These are phyloP conservation scores for Canis aureus DNA, from an alignment of 2,113 vertebrate genomes.

Conservation along the genomic window DNA sequence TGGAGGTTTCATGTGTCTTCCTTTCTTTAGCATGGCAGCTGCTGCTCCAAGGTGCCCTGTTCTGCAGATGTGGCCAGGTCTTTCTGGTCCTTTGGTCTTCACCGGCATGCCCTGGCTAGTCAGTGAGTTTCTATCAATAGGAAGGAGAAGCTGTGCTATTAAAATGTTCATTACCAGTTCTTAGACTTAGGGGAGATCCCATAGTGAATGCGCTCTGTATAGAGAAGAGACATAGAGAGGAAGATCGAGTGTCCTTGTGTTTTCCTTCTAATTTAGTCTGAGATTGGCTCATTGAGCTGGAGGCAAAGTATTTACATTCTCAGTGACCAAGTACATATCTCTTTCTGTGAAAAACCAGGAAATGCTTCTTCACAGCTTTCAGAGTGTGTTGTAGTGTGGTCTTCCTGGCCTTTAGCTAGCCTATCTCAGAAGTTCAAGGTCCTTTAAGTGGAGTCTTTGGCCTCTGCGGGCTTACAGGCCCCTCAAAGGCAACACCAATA, in stretches of 20 bases:
- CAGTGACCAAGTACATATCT: neutral
- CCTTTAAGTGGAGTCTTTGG: neutral
- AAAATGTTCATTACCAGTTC: conserved; percentile 67
- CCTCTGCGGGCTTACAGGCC: neutral
- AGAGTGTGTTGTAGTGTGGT: neutral
- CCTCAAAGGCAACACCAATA: neutral
- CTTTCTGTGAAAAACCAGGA: conserved; percentile 35
- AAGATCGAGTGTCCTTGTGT: neutral
- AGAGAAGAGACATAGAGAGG: neutral
- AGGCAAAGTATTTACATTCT: conserved; percentile 46
- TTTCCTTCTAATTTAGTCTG: neutral
- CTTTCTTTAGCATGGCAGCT: neutral
- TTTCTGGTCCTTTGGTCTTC: neutral
- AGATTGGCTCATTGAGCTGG: conserved; percentile 34
- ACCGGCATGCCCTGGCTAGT: conserved; percentile 14
- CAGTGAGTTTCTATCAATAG: conserved; percentile 72
- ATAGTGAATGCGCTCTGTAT: neutral
- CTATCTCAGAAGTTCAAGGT: neutral
- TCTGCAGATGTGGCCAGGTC: neutral
- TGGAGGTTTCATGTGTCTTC: neutral
- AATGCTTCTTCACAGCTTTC: neutral
- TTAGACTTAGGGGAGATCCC: conserved; percentile 46
- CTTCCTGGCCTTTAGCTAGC: neutral
- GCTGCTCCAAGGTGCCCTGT: neutral
- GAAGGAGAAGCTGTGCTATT: conserved; percentile 61